Percentiles rank a stretch among this genome's conserved stretches.
These are phyloP conservation scores for Hypercompe scribonia DNA, from an alignment of 2,888 invertebrate species.

Conservation along the genomic window DNA sequence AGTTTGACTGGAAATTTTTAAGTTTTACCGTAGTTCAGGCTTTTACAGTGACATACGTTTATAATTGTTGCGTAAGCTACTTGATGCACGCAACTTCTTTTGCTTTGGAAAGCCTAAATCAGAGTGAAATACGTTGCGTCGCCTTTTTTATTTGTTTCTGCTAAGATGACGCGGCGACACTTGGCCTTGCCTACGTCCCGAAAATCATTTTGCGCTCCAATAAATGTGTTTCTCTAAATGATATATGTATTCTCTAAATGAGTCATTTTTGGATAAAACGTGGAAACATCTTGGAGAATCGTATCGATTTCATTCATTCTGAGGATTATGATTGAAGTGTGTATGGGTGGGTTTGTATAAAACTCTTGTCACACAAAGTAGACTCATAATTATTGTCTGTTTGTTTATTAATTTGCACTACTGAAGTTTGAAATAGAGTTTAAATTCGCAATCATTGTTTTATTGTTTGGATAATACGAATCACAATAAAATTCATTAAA, in stretches of 20 bases:
- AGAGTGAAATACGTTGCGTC: not conserved
- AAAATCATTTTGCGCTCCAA: not conserved
- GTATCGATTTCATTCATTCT: not conserved
- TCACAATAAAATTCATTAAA: no score
- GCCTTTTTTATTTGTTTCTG: not conserved
- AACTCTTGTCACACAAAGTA: not conserved
- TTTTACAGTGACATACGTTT: no score
- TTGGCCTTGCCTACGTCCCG: not conserved
- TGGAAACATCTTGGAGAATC: not conserved
- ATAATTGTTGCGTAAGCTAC: not conserved
- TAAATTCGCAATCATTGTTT: no score
- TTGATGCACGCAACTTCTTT: not conserved
- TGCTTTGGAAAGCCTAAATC: not conserved
- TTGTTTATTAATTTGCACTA: not conserved
- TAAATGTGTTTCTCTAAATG: not conserved
- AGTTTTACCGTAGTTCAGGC: no score
- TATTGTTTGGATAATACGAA: no score
- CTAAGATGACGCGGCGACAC: not conserved
- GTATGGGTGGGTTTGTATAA: not conserved
- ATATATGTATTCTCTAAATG: not conserved
- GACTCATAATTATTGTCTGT: not conserved
- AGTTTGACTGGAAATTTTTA: no score
- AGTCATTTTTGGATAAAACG: not conserved
- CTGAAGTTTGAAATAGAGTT: no score
- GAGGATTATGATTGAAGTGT: not conserved